Evolutionary conservation across 2,797 vertebrate species (phyloP), one percentile per base, ranked within the genome.

Genomic region (Dipus sagitta): DNA sequence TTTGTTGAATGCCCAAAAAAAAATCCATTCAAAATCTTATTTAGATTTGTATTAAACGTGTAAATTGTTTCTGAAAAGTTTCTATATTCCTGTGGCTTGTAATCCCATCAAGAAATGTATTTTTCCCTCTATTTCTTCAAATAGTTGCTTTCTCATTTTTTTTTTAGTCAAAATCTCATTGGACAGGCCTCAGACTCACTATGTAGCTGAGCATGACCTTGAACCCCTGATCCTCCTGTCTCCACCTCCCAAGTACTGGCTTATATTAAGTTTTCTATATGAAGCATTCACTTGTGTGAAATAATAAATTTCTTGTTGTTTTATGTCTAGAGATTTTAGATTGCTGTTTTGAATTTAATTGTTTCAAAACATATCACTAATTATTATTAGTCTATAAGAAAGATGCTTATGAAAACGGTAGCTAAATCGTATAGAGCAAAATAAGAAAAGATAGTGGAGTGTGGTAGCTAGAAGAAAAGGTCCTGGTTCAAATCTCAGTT

Each of bases 271-370:
- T 62, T 42, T 79, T 62, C 64, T 26, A 2, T 24, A 12, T 72
- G 65, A 77, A 18, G 47, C 13, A 17, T 71, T 14, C 7, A 38
- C 58, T 79, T 54, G 58, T 34, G 3, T 60, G 54, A 24, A 79
- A 60, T 79, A 79, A 28, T 6, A 38, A 79, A 60, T 32, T 26
- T 76, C 70, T 91, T 87, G 67, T 28, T 52, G 17, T 26, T 72
- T 54, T 87, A 47, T 82, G 82, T 71, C 71, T 91, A 86, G 23
- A 17, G 12, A 52, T 88, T 94, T 91, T 83, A 54, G 24, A 20
- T 87, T 24, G 15, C 64, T 65, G 26, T 28, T 54, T 65, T 65
- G 26, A 65, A 65, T 65, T 65, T 65, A 26, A 65, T 65, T 65
- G 26, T 65, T 65, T 65, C 26, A 65, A 65, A 28, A 65, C 64